Conservation (phyloP, 2,797 vertebrate genomes). For the Pachyuromys duprasi region DNA sequence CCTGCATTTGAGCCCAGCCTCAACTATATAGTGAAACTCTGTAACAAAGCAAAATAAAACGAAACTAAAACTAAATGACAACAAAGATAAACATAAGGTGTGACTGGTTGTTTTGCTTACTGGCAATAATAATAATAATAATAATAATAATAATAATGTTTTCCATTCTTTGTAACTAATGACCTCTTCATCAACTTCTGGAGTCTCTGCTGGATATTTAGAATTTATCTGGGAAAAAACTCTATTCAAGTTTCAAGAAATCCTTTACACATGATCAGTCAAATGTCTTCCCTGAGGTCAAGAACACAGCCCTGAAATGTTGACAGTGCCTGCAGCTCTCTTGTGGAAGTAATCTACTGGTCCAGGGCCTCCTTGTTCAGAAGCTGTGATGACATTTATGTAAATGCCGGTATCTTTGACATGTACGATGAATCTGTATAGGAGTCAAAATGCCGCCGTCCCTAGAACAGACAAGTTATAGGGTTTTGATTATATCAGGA, state of each 20-base stretch:
- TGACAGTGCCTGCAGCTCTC: neutral
- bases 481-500: neutral
- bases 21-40: neutral
- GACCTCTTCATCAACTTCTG: neutral
- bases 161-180: neutral
- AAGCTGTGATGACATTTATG: neutral
- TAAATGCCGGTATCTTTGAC: slow-evolving; percentile 49
- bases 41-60: neutral
- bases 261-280: neutral
- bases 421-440: neutral
- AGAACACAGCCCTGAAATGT: neutral
- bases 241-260: neutral
- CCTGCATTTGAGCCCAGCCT: neutral
- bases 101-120: neutral
- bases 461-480: neutral
- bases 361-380: slow-evolving; percentile 20
- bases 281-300: neutral
- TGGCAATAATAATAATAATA: neutral
- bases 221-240: neutral
- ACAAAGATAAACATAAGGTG: neutral
- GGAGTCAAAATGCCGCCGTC: slow-evolving; percentile 1
- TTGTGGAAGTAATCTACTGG: neutral
- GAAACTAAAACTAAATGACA: neutral
- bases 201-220: neutral
- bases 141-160: neutral